Base-by-base conservation (phyloP, 2,888 invertebrate species). In the Nemurella pictetii region DNA sequence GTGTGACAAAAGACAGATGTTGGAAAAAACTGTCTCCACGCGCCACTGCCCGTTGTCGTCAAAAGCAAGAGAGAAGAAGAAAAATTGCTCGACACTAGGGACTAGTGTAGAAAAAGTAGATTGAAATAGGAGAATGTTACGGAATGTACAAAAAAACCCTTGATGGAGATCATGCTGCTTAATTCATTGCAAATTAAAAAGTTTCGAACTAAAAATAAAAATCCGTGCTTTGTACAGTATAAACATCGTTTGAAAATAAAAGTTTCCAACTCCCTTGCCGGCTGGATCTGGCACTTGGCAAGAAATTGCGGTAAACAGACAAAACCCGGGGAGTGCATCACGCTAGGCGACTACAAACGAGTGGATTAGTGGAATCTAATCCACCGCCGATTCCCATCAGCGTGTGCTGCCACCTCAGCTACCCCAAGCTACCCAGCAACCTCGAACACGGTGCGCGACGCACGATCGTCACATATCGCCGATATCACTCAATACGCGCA, bases 1-100 rank as follows among this genome's bases (percentile, higher is more conserved):
- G 78, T 78, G n/a, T 78, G 78, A 78, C 26, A 30, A 7, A 78
- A 78, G 78, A 78, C 78, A 78, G 78, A 78, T 78, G 78, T 27
- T 78, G 3, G n/a, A 28, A 30, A 78, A 75, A 78, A 78, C 78
- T 78, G 78, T 78, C 30, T 29, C 75, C 5, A 29, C 15, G 15
- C 78, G 30, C 28, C 15, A n/a, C 28, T 78, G 30, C 30, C 30
- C 15, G 78, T 78, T 15, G 75, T 78, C 30, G 26, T 30, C 78
- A 29, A n/a, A n/a, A 30, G 0, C 78, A 9, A 9, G 15, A 77
- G n/a, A 12, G 78, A 78, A 7, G 78, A 78, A 30, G 78, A 78
- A 78, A 78, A 78, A 29, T 30, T 7, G 9, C n/a, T n/a, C 28
- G 28, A 75, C 26, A 26, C 75, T n/a, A 26, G 75, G 75, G 75